Base-by-base conservation (phyloP, 2,797 vertebrate species). In the Pipistrellus pygmaeus region DNA sequence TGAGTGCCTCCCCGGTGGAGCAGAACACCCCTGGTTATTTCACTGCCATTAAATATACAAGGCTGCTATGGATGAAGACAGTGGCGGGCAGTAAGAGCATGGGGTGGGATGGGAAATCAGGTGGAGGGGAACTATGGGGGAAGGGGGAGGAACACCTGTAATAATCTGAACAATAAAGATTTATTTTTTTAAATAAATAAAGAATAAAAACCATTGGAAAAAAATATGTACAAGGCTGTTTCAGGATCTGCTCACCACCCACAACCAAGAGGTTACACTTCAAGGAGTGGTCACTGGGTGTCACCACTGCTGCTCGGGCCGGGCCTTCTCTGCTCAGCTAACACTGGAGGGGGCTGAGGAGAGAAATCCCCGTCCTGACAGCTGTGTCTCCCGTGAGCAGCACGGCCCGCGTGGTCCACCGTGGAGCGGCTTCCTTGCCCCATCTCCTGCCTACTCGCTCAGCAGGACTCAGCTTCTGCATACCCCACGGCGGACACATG, bases 211-310 rank as follows among this genome's bases (percentile, higher is more conserved):
- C 44, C 44, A 44, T 44, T 44, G 9, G 8, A 44, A 44, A 44
- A 44, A 44, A 9, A 44, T 44, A 44, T 11, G 4, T 4, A 18
- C 3, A 5, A 41, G 27, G 77, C 6, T 44, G 60, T 57, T 68
- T 72, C 13, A 4, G 35, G 48, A 51, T 44, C 71, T 30, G 48
- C 23, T 4, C 23, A 60, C 64, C 55, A 41, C 6, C 48, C 11
- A 8, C 11, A 57, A 12, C 68, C 3, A 9, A 62, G 64, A 88
- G 68, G 46, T 6, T 80, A 84, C 57, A 92, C 86, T 94, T 86
- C 7, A 12, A 60, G 55, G 62, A 93, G 12, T 35, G n/a, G 93
- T 81, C 96, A 89, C 94, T 92, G 84, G 90, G 81, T 94, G 95
- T 96, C 97, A 87, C 82, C 84, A 1, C 73, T 85, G 87, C 77